phyloP scores from a whole-genome alignment of 1,140 invertebrate species.

The Megalonaias nervosa region DNA sequence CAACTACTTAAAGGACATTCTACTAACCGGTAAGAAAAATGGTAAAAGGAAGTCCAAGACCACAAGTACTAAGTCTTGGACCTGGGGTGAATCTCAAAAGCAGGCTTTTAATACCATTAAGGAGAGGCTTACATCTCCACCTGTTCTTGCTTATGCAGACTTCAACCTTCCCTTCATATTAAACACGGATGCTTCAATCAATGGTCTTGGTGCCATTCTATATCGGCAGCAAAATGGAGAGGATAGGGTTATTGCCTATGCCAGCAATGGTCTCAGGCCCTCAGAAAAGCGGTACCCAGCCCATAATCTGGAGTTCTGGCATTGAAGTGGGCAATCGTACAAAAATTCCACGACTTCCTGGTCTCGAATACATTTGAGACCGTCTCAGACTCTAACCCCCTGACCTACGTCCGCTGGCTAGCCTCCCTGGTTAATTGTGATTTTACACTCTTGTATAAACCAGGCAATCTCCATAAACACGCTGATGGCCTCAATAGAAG shows the following conservation, averaged over 20 bases:
- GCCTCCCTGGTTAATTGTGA: not conserved
- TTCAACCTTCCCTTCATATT: constrained; percentile 1
- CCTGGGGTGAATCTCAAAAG: constrained; percentile 10
- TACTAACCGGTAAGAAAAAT: not conserved
- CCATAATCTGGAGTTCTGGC: not conserved
- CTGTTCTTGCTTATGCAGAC: not conserved
- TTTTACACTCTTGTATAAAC: not conserved
- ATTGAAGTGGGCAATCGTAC: constrained; percentile 7
- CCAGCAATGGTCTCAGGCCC: not conserved
- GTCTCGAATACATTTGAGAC: not conserved
- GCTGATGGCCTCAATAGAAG: constrained; percentile 8
- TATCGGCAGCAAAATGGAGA: no score
- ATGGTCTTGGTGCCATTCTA: no score
- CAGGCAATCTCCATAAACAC: not conserved
- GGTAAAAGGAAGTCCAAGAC: not conserved
- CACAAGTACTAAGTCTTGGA: constrained; percentile 2
- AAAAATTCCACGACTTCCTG: constrained; percentile 21
- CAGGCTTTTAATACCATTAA: not conserved
- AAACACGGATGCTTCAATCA: not conserved
- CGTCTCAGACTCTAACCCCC: not conserved
- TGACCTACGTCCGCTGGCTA: constrained; percentile 9
- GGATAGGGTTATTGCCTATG: no score
- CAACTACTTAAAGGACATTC: not conserved
- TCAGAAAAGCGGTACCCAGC: no score
- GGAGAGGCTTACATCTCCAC: not conserved